These are phyloP conservation scores for Psittacara wagleri DNA, from an alignment of 2,113 vertebrate species.

Conservation along the genomic window DNA sequence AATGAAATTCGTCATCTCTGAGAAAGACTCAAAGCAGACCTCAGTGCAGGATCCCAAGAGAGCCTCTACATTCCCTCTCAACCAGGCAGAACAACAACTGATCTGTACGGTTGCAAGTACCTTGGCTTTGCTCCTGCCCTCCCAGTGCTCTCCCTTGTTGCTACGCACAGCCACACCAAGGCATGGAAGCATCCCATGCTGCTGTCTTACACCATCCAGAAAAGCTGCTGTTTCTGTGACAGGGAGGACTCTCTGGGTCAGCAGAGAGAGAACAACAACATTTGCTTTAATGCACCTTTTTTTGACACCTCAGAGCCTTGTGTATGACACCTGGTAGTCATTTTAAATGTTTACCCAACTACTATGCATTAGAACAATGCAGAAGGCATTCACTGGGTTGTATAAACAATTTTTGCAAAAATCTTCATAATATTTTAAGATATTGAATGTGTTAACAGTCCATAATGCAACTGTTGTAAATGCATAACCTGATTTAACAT, in stretches of 20 bases:
- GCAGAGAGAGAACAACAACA: neutral
- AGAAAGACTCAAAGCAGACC: neutral
- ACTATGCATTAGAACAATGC: neutral
- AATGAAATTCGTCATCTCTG: accelerated
- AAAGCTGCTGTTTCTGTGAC: neutral
- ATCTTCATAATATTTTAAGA: neutral
- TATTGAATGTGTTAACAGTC: neutral
- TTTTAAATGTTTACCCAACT: neutral
- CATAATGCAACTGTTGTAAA: neutral
- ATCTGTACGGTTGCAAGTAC: neutral
- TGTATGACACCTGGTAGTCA: neutral
- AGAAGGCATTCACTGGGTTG: accelerated
- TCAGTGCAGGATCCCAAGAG: neutral
- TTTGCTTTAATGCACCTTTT: neutral
- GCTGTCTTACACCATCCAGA: neutral
- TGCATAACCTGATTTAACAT: neutral
- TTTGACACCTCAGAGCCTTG: neutral
- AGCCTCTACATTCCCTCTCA: neutral
- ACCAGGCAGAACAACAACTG: neutral
- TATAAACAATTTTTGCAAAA: neutral
- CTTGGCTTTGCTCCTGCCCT: neutral
- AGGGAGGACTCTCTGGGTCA: neutral
- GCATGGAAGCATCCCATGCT: neutral
- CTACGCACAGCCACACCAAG: accelerated
- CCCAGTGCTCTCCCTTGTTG: accelerated